Conservation (phyloP, 2,113 vertebrate genomes). For the Gymnogyps californianus region DNA sequence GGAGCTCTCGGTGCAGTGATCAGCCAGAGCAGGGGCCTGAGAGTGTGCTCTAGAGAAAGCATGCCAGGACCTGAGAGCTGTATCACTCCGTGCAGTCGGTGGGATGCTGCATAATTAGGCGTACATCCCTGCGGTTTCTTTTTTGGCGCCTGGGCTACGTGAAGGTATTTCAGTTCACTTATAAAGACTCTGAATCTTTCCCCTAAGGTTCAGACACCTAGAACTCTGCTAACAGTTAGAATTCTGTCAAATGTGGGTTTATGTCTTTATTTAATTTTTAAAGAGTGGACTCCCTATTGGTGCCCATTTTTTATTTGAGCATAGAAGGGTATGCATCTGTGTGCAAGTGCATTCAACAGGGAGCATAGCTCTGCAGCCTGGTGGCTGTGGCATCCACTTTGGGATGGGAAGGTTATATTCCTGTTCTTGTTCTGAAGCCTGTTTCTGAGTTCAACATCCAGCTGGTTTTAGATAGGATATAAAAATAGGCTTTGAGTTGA, state of each 20-base stretch:
- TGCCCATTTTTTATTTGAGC: not conserved
- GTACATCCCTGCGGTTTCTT: not conserved
- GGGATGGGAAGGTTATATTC: not conserved
- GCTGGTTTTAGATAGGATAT: not conserved
- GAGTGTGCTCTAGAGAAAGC: not conserved
- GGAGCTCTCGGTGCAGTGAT: not conserved
- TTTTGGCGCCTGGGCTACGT: rapidly evolving
- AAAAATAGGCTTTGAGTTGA: not conserved
- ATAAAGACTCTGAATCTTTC: not conserved
- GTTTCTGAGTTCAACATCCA: not conserved
- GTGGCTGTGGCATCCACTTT: not conserved
- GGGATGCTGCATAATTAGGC: not conserved
- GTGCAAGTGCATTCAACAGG: not conserved
- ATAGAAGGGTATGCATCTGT: not conserved
- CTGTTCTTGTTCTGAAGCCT: not conserved
- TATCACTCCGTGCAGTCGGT: rapidly evolving
- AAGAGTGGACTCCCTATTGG: not conserved
- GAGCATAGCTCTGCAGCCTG: not conserved
- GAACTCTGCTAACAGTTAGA: not conserved
- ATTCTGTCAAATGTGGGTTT: not conserved
- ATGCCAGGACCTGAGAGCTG: not conserved
- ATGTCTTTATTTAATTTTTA: not conserved
- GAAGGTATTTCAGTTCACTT: not conserved
- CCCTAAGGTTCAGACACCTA: not conserved
- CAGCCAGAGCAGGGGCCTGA: not conserved